Evolutionary conservation across 2,113 vertebrate genomes (phyloP).

Genomic region (Acinonyx jubatus): DNA sequence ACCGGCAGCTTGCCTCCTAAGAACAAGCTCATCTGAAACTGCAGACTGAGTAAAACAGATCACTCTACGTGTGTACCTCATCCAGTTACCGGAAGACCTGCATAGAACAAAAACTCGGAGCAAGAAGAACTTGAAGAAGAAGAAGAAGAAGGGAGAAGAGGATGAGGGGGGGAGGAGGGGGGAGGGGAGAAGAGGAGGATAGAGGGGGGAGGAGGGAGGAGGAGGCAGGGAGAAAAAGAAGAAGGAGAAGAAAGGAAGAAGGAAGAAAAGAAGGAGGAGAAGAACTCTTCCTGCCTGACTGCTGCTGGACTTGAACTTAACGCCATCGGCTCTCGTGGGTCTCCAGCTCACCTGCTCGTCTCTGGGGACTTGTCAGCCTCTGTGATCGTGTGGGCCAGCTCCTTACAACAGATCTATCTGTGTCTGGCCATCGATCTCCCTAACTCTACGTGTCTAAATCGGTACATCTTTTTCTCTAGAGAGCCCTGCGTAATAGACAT

Average conservation of each 20-base stretch:
- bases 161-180: rapidly evolving
- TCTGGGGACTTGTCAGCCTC: background rate
- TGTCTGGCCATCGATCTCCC: no score
- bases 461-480: background rate
- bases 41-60: no score
- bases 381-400: background rate
- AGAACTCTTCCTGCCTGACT: no score
- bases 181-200: rapidly evolving
- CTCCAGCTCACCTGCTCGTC: rapidly evolving
- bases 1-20: background rate
- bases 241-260: no score
- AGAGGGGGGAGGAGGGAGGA: rapidly evolving
- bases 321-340: rapidly evolving
- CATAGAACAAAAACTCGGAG: rapidly evolving
- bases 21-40: background rate
- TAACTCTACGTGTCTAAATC: background rate
- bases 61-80: background rate
- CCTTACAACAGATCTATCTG: background rate
- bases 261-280: no score
- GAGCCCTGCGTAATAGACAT: background rate
- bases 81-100: background rate
- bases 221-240: no score
- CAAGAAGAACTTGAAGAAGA: no score
- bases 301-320: background rate
- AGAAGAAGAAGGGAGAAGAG: no score